Percentiles rank a stretch among this genome's conserved stretches.
phyloP scores from a whole-genome alignment of 2,888 invertebrate genomes.

The Zele albiditarsus region DNA sequence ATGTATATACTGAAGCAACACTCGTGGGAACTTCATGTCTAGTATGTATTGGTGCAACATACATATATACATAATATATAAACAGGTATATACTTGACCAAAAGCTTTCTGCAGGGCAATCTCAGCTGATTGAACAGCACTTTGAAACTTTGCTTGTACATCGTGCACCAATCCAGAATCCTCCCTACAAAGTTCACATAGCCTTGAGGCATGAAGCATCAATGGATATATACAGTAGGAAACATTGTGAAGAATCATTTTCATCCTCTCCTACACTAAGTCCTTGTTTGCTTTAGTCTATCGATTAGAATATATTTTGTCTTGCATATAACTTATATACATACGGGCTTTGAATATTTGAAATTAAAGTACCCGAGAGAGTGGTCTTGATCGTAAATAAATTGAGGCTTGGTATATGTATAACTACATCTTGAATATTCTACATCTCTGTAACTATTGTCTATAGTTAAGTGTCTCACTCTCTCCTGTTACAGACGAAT shows the following conservation, averaged over 20 bases:
- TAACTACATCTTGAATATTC: background rate
- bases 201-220: background rate
- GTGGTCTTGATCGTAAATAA: conserved; percentile 16
- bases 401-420: conserved; percentile 3
- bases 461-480: background rate
- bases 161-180: conserved; percentile 2
- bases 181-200: conserved; percentile 4
- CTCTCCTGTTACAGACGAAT: conserved; percentile 46
- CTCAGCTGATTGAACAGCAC: conserved; percentile 55
- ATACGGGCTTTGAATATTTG: conserved; percentile 33
- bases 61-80: background rate
- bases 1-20: conserved; percentile 21
- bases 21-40: conserved; percentile 6
- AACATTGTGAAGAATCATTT: background rate
- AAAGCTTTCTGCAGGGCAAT: conserved; percentile 41
- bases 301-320: conserved; percentile 16
- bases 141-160: background rate
- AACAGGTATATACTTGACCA: conserved; percentile 33
- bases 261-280: background rate
- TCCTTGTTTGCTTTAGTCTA: conserved; percentile 14
- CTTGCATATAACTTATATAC: background rate
- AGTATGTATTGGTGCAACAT: background rate
- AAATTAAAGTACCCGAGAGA: conserved; percentile 32
- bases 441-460: background rate
- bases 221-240: background rate